Evolutionary conservation across 2,113 vertebrate species (phyloP).

Genomic region (Benitochromis conjunctus): DNA sequence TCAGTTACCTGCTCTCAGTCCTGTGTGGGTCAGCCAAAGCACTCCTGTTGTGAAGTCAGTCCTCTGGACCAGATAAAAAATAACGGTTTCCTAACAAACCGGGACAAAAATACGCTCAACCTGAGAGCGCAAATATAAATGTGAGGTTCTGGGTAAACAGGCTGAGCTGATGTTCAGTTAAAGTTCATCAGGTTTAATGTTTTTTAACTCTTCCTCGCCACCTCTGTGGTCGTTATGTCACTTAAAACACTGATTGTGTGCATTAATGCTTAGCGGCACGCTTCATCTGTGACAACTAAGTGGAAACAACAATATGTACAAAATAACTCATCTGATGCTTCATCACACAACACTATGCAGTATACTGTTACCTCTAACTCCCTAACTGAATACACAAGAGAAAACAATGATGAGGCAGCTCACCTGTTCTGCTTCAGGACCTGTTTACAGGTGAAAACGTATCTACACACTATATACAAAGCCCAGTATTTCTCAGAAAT

Average conservation of each 20-base stretch:
- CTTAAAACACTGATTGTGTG: background rate
- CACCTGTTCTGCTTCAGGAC: no score
- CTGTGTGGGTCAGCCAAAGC: background rate
- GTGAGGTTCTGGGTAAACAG: accelerated
- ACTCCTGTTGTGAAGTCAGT: background rate
- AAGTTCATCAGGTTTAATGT: accelerated
- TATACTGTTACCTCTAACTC: no score
- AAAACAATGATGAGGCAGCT: no score
- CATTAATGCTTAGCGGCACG: accelerated
- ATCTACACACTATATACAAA: no score
- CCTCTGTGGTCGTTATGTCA: background rate
- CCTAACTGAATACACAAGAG: no score
- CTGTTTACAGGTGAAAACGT: no score
- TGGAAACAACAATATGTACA: background rate
- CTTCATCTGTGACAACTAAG: background rate
- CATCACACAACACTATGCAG: background rate
- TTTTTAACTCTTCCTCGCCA: background rate
- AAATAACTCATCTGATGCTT: background rate
- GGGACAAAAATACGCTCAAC: accelerated
- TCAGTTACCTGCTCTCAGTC: background rate
- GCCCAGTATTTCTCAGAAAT: no score
- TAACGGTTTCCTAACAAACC: background rate
- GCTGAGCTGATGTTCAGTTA: no score
- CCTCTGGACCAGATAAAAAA: background rate
- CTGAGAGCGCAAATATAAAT: background rate